Conservation (phyloP, 2,113 vertebrate genomes). For the Muscicapa adusta region DNA sequence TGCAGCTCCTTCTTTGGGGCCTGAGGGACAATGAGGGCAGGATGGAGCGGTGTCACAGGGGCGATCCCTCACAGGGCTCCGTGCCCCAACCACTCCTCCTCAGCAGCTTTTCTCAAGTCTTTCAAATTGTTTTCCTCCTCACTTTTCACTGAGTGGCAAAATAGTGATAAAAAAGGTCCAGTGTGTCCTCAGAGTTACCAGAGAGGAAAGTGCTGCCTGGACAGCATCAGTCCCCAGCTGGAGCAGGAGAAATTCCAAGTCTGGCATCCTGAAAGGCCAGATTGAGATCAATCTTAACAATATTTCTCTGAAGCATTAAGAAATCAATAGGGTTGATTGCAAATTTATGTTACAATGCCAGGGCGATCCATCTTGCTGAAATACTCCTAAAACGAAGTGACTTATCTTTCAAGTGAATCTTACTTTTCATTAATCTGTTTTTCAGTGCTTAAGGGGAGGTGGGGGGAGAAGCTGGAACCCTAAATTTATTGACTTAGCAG, state of each 20-base stretch:
- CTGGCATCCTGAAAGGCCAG: neutral
- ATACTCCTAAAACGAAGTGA: constrained; percentile 65
- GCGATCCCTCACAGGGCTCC: neutral
- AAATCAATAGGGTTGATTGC: constrained; percentile 74
- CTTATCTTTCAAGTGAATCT: constrained; percentile 70
- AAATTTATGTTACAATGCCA: constrained; percentile 74
- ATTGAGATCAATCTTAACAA: constrained; percentile 67
- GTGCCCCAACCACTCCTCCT: rapidly evolving
- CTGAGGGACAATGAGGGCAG: constrained; percentile 42
- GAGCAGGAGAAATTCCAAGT: neutral
- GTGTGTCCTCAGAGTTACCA: rapidly evolving
- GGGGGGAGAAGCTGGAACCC: constrained; percentile 30
- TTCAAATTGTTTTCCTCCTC: neutral
- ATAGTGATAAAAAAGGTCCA: neutral
- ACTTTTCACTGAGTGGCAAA: neutral
- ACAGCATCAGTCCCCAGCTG: rapidly evolving
- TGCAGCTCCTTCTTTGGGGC: constrained; percentile 95
- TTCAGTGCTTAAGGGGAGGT: constrained; percentile 3
- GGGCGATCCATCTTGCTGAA: constrained; percentile 51
- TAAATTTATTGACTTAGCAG: constrained; percentile 59
- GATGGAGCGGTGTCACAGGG: neutral
- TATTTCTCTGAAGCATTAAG: constrained; percentile 72
- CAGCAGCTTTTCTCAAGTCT: neutral
- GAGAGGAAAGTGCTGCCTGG: neutral
- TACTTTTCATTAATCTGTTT: constrained; percentile 74